Base-by-base conservation (phyloP, 2,797 vertebrate species). In the Crocodylus rhombifer region DNA sequence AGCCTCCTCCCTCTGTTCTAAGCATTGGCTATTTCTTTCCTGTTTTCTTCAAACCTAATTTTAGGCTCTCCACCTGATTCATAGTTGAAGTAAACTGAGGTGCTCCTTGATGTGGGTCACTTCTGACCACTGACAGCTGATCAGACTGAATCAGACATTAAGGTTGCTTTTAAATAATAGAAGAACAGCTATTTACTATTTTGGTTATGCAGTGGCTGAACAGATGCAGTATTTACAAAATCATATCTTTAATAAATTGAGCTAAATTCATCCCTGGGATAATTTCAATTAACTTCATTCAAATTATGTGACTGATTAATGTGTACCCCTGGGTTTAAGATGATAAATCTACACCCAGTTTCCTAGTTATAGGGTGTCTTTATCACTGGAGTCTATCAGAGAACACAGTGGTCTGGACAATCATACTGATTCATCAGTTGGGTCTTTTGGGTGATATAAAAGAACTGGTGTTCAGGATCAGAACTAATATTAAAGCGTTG, bases 21-120 rank as follows among this genome's bases (percentile, higher is more conserved):
- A 93, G 91, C 85, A 77, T 91, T 77, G 28, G 90, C 83, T 21
- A 88, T 93, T 95, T 95, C 21, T 86, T 94, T 80, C 88, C 13
- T 79, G 28, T 82, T 76, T 61, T 15, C 65, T 84, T 92, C 89
- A 82, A 87, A 82, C 20, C 1, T 11, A 61, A 55, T 94, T 92
- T 93, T 77, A 71, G 55, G 58, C 80, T 17, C 58, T 61, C 90
- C 80, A 84, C 13, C 84, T 92, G 36, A 84, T 26, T 95, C 3
- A 5, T 8, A 42, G 81, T n/a, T 30, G 55, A 90, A 88, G 95
- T 94, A 75, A 61, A 87, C 7, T 55, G n/a, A 92, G 15, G 26
- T 30, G 4, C 3, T 88, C 88, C 5, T 0, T 89, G 20, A 26
- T 57, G 36, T 89, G 93, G 67, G 33, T 58, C 33, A 33, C 14